Evolutionary conservation across 2,113 vertebrate species (phyloP), one percentile per base, ranked within the genome.

Genomic region (Prietella phreatophila): DNA sequence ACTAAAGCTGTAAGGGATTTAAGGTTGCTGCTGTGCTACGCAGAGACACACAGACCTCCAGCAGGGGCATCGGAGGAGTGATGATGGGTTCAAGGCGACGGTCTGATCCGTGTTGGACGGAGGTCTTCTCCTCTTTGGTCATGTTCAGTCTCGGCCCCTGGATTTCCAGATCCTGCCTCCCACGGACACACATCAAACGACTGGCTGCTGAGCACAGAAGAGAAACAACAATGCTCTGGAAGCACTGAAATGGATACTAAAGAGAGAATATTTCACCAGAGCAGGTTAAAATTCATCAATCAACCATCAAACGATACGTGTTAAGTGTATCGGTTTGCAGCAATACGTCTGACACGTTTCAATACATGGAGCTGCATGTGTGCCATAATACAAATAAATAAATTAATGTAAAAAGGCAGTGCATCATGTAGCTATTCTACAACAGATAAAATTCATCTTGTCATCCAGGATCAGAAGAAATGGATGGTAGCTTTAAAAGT

Each of bases 111-210:
- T 99, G 97, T 84, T 93, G 95, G 89, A 99, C 96, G 0, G 95
- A 96, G 5, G 97, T 99, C 95, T 99, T 99, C 88, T 99, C 98
- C 91, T 99, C 98, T 93, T 99, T 99, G 90, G 98, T 99, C 92
- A 94, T 94, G 93, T 99, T 99, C 83, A 99, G 96, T 47, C 98
- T 95, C 87, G 96, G 97, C 10, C 98, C 98, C 89, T 96, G 97
- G 89, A 99, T 98, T 94, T 98, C 97, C 91, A 99, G 95, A 89
- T 99, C 97, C 92, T 99, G 98, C 73, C 94, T 95, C 63, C 98
- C 98, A 84, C 96, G 94, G 65, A 99, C 98, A 91, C 94, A 96
- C 92, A 97, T 94, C 5, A 94, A 92, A 86, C 95, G 95, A 93
- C 91, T 92, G 95, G 93, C 85, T 96, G 95, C 22, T 93, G 96